A percentile compares a stretch with the other conserved stretches of the same genome.
Evolutionary conservation across 1,140 invertebrate species (phyloP).

Genomic region (Drosophila littoralis): DNA sequence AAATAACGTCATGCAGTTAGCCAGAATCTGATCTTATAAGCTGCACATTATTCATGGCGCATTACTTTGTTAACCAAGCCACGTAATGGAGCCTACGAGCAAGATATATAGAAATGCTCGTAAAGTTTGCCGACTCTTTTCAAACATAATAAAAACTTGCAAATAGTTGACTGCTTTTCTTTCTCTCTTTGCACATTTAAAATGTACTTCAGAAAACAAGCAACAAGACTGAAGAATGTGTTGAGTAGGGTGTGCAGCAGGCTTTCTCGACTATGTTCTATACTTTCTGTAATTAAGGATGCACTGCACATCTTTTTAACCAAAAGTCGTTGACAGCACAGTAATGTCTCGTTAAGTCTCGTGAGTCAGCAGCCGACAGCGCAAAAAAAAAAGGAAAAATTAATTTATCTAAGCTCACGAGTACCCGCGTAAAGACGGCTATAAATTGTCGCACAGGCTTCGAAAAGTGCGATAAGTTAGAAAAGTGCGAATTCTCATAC

Average conservation of each 20-base stretch:
- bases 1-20: slow-evolving; percentile 32
- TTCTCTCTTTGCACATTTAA: slow-evolving; percentile 25
- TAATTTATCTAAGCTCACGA: slow-evolving; percentile 55
- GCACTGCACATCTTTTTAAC: slow-evolving; percentile 64
- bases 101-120: slow-evolving; percentile 22
- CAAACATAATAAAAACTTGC: slow-evolving; percentile 59
- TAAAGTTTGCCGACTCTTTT: slow-evolving; percentile 42
- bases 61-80: slow-evolving; percentile 29
- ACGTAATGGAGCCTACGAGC: slow-evolving; percentile 43
- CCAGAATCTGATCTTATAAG: slow-evolving; percentile 16
- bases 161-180: slow-evolving; percentile 40
- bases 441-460: slow-evolving; percentile 59
- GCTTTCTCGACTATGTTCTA: slow-evolving; percentile 7
- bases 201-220: slow-evolving; percentile 23
- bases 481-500: slow-evolving; percentile 42
- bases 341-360: slow-evolving; percentile 34
- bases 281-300: slow-evolving; percentile 71
- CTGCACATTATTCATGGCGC: slow-evolving; percentile 29
- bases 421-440: slow-evolving; percentile 27
- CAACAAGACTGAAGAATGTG: slow-evolving; percentile 12
- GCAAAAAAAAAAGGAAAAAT: slow-evolving; percentile 32
- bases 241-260: neutral
- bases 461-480: slow-evolving; percentile 69
- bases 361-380: slow-evolving; percentile 55
- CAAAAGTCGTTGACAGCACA: slow-evolving; percentile 72